phyloP scores from a whole-genome alignment of 2,797 vertebrate species.

The Crocidura indochinensis region DNA sequence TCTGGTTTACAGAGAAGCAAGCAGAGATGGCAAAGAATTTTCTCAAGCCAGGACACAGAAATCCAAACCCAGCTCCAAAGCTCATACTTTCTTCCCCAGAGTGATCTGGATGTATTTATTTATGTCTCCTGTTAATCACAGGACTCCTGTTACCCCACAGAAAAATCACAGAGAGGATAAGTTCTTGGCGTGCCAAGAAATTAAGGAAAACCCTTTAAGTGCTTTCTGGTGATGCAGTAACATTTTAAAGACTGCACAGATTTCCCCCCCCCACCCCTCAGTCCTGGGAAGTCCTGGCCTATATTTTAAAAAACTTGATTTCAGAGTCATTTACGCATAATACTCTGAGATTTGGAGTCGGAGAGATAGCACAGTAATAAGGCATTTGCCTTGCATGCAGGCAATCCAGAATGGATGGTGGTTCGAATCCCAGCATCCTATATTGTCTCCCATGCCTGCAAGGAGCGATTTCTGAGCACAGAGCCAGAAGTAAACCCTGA shows the following conservation, averaged over 20 bases:
- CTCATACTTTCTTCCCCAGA: not conserved
- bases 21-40: constrained; percentile 1
- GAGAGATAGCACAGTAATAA: too few species aligned
- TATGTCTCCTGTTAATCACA: not conserved
- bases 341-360: too few species aligned
- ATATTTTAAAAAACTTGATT: constrained; percentile 47
- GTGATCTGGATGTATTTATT: not conserved
- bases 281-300: not conserved
- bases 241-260: constrained; percentile 60
- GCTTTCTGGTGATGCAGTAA: not conserved
- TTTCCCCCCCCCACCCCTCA: too few species aligned
- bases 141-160: not conserved
- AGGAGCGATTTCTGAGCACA: too few species aligned
- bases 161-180: constrained; percentile 3
- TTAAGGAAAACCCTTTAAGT: not conserved
- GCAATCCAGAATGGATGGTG: too few species aligned
- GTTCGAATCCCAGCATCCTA: too few species aligned
- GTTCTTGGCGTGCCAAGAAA: not conserved
- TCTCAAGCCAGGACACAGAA: not conserved
- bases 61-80: not conserved
- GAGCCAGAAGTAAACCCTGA: too few species aligned
- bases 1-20: constrained; percentile 23
- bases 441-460: too few species aligned
- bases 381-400: too few species aligned
- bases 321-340: not conserved